Conservation (phyloP, 2,888 invertebrate species). For the Sesamia inferens region DNA sequence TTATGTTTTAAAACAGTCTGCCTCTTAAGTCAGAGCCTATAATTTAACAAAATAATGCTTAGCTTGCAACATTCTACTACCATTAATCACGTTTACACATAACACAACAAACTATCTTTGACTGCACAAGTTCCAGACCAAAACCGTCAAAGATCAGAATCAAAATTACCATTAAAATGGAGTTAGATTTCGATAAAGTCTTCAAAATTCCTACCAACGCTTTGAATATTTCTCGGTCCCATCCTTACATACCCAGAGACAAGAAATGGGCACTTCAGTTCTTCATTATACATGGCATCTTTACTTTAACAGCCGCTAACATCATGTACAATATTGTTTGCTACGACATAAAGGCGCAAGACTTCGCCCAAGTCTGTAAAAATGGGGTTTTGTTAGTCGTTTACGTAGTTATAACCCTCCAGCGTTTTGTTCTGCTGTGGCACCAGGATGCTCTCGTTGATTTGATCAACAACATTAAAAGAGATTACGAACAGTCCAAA, state of each 20-base stretch:
- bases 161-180: constrained; percentile 43
- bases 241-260: constrained; percentile 57
- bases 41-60: constrained; percentile 27
- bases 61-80: not conserved
- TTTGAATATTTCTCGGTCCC: constrained; percentile 43
- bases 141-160: not conserved
- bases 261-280: constrained; percentile 58
- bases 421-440: constrained; percentile 57
- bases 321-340: constrained; percentile 55
- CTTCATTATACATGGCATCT: constrained; percentile 25
- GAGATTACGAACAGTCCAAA: constrained; percentile 64
- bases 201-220: constrained; percentile 49
- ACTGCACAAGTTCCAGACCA: not conserved
- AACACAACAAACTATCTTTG: not conserved
- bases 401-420: constrained; percentile 33
- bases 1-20: constrained; percentile 1
- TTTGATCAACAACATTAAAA: constrained; percentile 67
- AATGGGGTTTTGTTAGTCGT: constrained; percentile 51
- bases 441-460: constrained; percentile 59
- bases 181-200: constrained; percentile 60
- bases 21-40: constrained; percentile 21
- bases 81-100: not conserved
- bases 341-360: constrained; percentile 42
- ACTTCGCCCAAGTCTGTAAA: constrained; percentile 61
- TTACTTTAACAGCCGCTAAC: constrained; percentile 17